Conservation (phyloP, 2,888 invertebrate genomes). For the Periphyllus acericola region DNA sequence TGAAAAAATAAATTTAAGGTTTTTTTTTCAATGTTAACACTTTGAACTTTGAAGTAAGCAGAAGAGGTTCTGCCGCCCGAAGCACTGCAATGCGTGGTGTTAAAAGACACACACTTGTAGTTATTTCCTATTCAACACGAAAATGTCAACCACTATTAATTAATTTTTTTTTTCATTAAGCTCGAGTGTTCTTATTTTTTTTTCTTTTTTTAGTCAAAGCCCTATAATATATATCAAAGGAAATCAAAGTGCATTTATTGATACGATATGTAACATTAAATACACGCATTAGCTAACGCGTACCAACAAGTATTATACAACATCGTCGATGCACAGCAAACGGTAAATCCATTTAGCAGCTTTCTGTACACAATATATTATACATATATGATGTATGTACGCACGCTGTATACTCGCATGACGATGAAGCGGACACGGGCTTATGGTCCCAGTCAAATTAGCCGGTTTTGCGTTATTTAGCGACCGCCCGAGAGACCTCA, state of each 20-base stretch:
- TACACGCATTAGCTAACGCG: background rate
- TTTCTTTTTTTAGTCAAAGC: background rate
- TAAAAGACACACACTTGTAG: constrained; percentile 17
- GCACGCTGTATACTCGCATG: background rate
- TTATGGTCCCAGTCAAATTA: constrained; percentile 48
- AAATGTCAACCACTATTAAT: constrained; percentile 11
- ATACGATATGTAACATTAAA: background rate
- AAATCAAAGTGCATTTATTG: background rate
- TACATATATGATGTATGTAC: background rate
- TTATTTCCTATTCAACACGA: constrained; percentile 3
- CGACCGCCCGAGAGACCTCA: constrained; percentile 27
- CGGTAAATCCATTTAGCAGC: constrained; percentile 32
- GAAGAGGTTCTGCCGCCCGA: constrained; percentile 5
- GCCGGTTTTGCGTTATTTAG: constrained; percentile 34
- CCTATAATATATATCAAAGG: background rate
- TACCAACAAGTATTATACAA: background rate
- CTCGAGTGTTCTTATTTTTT: background rate
- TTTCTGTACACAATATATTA: background rate
- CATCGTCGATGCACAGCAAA: background rate
- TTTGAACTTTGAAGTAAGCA: constrained; percentile 41
- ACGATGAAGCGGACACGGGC: background rate
- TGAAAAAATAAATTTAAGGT: background rate
- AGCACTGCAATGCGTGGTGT: constrained; percentile 20
- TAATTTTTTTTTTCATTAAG: background rate
- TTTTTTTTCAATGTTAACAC: constrained; percentile 1